Evolutionary conservation across 2,113 vertebrate genomes (phyloP).

Genomic region (Procavia capensis): DNA sequence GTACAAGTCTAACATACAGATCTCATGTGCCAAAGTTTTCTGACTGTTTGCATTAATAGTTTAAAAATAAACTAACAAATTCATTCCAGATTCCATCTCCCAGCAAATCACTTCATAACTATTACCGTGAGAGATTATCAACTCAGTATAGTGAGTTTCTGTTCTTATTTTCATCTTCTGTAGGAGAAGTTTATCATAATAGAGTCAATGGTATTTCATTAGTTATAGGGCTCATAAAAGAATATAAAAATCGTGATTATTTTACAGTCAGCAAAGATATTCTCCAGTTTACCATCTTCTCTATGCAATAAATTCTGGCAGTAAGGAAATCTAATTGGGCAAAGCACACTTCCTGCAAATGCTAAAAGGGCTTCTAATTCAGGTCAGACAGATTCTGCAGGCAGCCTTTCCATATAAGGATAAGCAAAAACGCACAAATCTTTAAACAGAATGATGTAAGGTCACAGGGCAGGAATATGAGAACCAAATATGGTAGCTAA

Average conservation of each 20-base stretch:
- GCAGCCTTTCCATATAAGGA: conserved; percentile 72
- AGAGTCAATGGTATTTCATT: conserved; percentile 6
- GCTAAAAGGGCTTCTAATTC: conserved; percentile 64
- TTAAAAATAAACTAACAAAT: conserved; percentile 45
- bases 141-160: background rate
- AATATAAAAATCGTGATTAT: conserved; percentile 18
- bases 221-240: background rate
- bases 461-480: conserved; percentile 71
- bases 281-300: conserved; percentile 37
- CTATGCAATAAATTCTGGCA: conserved; percentile 23
- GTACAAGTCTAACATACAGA: background rate
- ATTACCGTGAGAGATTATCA: background rate
- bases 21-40: background rate
- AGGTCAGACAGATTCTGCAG: conserved; percentile 62
- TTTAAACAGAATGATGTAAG: conserved; percentile 67
- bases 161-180: conserved; percentile 24
- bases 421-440: conserved; percentile 69
- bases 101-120: background rate
- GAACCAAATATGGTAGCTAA: conserved; percentile 78
- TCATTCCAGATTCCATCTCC: background rate
- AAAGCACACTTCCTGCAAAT: conserved; percentile 55
- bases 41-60: conserved; percentile 29
- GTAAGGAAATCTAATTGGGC: conserved; percentile 24
- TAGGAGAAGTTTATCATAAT: background rate
- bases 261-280: conserved; percentile 24